Conservation (phyloP, 2,113 vertebrate genomes). For the Urocynchramus pylzowi region DNA sequence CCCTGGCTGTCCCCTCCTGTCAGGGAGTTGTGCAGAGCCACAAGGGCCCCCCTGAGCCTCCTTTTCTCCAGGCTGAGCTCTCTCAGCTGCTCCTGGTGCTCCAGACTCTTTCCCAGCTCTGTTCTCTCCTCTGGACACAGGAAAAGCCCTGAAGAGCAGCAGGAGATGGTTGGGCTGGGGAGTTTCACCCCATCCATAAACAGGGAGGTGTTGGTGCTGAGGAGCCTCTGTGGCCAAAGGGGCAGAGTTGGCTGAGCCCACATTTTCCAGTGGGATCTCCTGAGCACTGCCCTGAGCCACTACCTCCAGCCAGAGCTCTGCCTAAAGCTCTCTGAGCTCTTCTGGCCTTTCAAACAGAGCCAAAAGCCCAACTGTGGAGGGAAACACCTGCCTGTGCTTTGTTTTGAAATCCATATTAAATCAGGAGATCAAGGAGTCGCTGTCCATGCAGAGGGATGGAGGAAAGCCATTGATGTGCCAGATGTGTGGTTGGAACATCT, state of each 20-base stretch:
- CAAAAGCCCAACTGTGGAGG: neutral
- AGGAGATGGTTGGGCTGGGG: neutral
- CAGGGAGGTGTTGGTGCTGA: neutral
- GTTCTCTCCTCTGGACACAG: neutral
- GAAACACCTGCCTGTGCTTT: conserved; percentile 18
- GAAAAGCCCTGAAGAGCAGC: neutral
- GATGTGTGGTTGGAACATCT: conserved; percentile 36
- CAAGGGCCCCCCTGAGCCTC: neutral
- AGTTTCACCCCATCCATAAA: rapidly evolving
- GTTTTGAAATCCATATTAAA: conserved; percentile 5
- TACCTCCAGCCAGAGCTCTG: neutral
- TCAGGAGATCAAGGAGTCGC: conserved; percentile 56
- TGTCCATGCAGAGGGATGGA: conserved; percentile 22
- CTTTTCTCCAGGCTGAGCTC: neutral
- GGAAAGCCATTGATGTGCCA: conserved; percentile 40
- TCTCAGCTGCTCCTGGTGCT: neutral
- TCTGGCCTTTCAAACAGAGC: neutral
- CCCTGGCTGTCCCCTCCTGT: neutral
- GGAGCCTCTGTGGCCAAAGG: neutral
- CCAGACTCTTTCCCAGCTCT: neutral
- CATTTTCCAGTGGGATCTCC: neutral
- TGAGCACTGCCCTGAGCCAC: neutral
- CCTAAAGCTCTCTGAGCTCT: neutral
- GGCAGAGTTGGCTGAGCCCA: neutral
- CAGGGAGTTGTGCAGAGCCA: neutral